phyloP scores from a whole-genome alignment of 2,113 vertebrate species.

The Jaculus jaculus region DNA sequence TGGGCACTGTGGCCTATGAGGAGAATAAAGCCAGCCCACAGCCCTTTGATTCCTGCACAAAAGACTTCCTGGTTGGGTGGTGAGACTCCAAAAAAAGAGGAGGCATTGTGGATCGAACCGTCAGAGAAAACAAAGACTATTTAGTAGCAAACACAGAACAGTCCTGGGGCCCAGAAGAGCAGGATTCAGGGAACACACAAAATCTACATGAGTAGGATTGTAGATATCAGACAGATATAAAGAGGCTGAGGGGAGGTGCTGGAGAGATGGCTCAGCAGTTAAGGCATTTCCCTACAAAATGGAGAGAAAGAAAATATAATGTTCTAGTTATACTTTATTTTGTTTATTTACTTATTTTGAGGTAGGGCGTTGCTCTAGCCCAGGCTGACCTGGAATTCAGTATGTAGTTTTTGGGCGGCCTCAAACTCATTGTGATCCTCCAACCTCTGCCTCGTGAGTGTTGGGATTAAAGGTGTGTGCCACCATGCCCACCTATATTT shows the following conservation, averaged over 20 bases:
- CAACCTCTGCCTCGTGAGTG: no score
- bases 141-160: not conserved
- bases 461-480: no score
- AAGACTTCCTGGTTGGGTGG: not conserved
- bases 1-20: not conserved
- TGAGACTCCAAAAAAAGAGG: not conserved
- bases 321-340: not conserved
- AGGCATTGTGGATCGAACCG: not conserved
- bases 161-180: not conserved
- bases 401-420: no score
- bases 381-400: no score
- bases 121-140: not conserved
- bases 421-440: no score
- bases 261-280: no score
- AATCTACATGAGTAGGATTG: not conserved
- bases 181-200: not conserved
- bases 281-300: no score
- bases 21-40: not conserved
- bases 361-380: no score
- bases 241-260: no score
- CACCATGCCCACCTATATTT: no score
- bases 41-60: not conserved
- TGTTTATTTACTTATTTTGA: no score
- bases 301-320: not conserved
- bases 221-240: not conserved